phyloP scores from a whole-genome alignment of 2,888 invertebrate genomes.

The Synanthedon formicaeformis region DNA sequence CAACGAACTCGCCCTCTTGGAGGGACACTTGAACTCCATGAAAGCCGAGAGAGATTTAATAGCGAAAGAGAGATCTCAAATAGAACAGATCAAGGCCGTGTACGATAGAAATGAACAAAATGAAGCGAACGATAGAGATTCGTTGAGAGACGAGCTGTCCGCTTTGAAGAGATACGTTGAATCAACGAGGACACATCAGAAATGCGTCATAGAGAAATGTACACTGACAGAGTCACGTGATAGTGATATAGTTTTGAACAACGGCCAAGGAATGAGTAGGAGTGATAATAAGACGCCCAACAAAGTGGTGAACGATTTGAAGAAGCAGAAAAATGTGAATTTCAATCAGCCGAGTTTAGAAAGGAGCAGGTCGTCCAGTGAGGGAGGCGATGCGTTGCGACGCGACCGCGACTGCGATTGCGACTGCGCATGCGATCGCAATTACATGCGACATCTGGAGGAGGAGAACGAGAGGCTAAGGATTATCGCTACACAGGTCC shows the following conservation, averaged over 20 bases:
- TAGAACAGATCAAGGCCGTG: conserved; percentile 19
- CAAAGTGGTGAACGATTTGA: conserved; percentile 48
- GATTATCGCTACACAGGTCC: conserved; percentile 38
- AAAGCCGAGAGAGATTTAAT: conserved; percentile 41
- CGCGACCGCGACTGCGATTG: conserved; percentile 2
- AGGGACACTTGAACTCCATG: conserved; percentile 34
- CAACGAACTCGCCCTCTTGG: conserved; percentile 35
- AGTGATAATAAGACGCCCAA: conserved; percentile 22
- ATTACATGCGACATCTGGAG: conserved; percentile 15
- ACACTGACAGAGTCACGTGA: conserved; percentile 28
- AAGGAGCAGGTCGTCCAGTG: conserved; percentile 13
- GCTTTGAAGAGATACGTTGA: conserved; percentile 35
- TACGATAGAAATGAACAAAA: conserved; percentile 12
- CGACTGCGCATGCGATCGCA: background rate
- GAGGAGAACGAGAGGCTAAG: conserved; percentile 42
- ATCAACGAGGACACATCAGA: conserved; percentile 20
- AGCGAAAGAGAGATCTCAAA: conserved; percentile 28
- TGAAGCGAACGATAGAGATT: conserved; percentile 26
- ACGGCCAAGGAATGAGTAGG: conserved; percentile 19
- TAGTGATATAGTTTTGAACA: conserved; percentile 27
- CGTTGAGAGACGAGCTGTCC: conserved; percentile 33
- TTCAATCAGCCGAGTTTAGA: conserved; percentile 31
- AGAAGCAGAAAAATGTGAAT: conserved; percentile 52
- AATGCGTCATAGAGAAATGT: conserved; percentile 31
- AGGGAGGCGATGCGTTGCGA: conserved; percentile 13